A percentile compares a stretch with the other conserved stretches of the same genome.
Evolutionary conservation across 2,113 vertebrate species (phyloP).

Genomic region (Callionymus lyra): DNA sequence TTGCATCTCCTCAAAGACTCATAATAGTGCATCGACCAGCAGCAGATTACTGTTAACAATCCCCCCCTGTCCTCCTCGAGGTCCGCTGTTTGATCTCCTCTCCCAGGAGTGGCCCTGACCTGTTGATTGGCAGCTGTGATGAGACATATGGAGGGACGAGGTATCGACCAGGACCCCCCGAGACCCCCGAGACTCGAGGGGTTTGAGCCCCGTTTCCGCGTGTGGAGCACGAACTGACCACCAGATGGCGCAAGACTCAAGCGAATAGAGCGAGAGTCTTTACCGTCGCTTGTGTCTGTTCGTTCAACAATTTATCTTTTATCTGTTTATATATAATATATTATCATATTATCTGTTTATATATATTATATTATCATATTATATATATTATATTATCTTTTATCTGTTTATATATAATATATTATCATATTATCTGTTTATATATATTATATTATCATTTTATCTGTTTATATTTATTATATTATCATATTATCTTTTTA

Average conservation of each 20-base stretch:
- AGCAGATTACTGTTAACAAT: constrained; percentile 68
- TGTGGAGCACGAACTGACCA: constrained; percentile 22
- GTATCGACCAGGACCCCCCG: constrained; percentile 65
- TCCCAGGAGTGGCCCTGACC: constrained; percentile 66
- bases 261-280: constrained; percentile 25
- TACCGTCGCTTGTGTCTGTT: not conserved
- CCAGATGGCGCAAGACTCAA: constrained; percentile 60
- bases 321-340: too few species aligned
- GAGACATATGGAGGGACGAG: constrained; percentile 70
- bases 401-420: too few species aligned
- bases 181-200: constrained; percentile 56
- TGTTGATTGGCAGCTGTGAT: constrained; percentile 74
- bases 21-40: constrained; percentile 69
- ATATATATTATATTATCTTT: too few species aligned
- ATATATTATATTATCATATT: too few species aligned
- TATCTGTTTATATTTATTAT: too few species aligned
- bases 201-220: constrained; percentile 2
- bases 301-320: too few species aligned
- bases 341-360: too few species aligned
- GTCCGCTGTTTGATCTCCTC: constrained; percentile 67
- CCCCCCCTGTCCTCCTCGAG: constrained; percentile 66
- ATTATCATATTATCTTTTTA: too few species aligned
- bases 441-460: too few species aligned
- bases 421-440: too few species aligned
- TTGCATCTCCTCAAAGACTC: constrained; percentile 58